Evolutionary conservation across 2,797 vertebrate genomes (phyloP), one percentile per base, ranked within the genome.

Genomic region (Ceryle rudis): DNA sequence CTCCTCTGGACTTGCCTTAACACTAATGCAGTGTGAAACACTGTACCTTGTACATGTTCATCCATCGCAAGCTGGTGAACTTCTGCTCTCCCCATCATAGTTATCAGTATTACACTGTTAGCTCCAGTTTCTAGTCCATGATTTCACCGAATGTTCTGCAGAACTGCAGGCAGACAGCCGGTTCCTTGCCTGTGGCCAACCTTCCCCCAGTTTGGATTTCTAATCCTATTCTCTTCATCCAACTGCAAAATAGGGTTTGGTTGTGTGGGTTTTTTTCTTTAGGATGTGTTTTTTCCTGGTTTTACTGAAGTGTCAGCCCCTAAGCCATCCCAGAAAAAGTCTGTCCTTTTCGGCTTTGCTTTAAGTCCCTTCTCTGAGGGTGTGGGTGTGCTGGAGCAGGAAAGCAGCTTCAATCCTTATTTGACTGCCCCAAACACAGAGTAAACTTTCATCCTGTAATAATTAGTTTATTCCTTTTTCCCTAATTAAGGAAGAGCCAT

Each of bases 21-120:
- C 33, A 35, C 3, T 3, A 54, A 19, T 3, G 26, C 1, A 1
- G 52, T 5, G 33, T 20, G 8, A 88, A 62, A 52, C 0, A 1
- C 69, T 42, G 29, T 31, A 26, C 16, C 33, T 83, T 9, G 0
- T 21, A 18, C 4, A 9, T 19, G 10, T 18, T 57, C 49, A 57
- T 31, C 65, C 8, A 1, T 14, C n/a, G 47, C 26, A 42, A 52
- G 22, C 39, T 4, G 16, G 13, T 21, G 41, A 22, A 54, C 5
- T 79, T 84, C 54, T 84, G 37, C 44, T 71, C 41, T 89, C 62
- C 9, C 29, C 14, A 10, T 8, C 1, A 1, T n/a, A 64, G 19
- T 37, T 31, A 49, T 2, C 41, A 41, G 13, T 31, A 39, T 0
- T 0, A 52, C 21, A 18, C 35, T 55, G 16, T 20, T 87, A 41